A percentile compares a stretch with the other conserved stretches of the same genome.
Conservation (phyloP, 2,113 vertebrate genomes). For the Catharus bicknelli region DNA sequence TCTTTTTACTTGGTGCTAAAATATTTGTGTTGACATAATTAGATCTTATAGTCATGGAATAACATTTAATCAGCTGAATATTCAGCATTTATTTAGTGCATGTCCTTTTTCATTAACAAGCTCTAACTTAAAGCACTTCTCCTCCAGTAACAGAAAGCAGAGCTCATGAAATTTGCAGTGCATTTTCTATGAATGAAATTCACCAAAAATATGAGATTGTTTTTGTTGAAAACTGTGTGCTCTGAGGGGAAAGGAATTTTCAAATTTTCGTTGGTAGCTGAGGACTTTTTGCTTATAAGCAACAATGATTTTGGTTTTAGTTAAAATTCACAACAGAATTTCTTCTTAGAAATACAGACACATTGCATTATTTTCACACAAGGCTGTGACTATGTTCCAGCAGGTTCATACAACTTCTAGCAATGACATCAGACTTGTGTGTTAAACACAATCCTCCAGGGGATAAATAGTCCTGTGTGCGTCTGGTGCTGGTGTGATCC, state of each 20-base stretch:
- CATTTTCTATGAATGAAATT: conserved; percentile 14
- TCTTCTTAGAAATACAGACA: not conserved
- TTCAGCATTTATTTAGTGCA: conserved; percentile 1
- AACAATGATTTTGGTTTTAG: not conserved
- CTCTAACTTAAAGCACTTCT: not conserved
- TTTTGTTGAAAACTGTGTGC: not conserved
- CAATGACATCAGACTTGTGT: not conserved
- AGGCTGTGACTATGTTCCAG: not conserved
- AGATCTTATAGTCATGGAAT: not conserved
- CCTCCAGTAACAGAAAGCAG: not conserved
- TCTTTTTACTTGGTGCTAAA: conserved; percentile 40
- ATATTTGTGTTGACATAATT: conserved; percentile 48
- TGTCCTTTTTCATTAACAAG: conserved; percentile 12
- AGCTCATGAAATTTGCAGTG: not conserved
- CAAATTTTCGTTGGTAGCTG: not conserved
- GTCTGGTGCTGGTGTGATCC: not conserved
- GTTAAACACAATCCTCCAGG: not conserved
- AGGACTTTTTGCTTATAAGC: not conserved
- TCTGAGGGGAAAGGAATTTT: not conserved
- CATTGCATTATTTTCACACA: not conserved
- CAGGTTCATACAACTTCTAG: not conserved
- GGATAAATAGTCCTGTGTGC: not conserved
- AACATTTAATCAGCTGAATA: conserved; percentile 42
- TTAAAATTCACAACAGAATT: not conserved
- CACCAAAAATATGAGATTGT: not conserved